Percentiles rank a stretch among this genome's conserved stretches.
phyloP scores from a whole-genome alignment of 2,113 vertebrate species.

The Otis tarda region DNA sequence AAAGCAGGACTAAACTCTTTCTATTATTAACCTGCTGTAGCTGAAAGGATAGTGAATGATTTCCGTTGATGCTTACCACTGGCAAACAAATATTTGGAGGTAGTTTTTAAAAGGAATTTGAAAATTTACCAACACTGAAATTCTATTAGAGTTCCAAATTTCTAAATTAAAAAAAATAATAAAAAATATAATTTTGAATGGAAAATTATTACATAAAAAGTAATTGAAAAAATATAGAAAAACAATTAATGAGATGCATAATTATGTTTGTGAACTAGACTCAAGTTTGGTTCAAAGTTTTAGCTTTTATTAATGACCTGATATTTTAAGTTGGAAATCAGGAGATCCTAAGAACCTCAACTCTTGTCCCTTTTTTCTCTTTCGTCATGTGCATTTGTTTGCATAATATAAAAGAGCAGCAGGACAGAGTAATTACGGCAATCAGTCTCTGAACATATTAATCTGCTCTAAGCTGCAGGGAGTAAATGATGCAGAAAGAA shows the following conservation, averaged over 20 bases:
- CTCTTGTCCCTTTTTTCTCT: conserved; percentile 42
- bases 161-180: neutral
- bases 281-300: neutral
- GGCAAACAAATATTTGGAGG: neutral
- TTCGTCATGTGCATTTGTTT: conserved; percentile 72
- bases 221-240: neutral
- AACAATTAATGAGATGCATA: neutral
- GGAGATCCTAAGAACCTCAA: neutral
- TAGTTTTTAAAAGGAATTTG: neutral
- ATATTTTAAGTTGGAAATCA: neutral
- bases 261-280: neutral
- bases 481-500: conserved; percentile 80
- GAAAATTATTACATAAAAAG: neutral
- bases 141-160: neutral
- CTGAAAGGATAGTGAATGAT: neutral
- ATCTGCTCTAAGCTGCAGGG: conserved; percentile 81
- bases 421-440: conserved; percentile 81
- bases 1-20: neutral
- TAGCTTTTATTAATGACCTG: neutral
- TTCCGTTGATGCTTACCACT: neutral
- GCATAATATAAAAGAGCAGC: conserved; percentile 78
- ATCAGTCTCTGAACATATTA: conserved; percentile 81
- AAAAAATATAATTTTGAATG: neutral
- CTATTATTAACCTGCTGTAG: neutral
- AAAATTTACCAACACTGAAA: neutral